Base-by-base conservation (phyloP, 2,888 invertebrate genomes). In the Acanthosepion pharaonis region DNA sequence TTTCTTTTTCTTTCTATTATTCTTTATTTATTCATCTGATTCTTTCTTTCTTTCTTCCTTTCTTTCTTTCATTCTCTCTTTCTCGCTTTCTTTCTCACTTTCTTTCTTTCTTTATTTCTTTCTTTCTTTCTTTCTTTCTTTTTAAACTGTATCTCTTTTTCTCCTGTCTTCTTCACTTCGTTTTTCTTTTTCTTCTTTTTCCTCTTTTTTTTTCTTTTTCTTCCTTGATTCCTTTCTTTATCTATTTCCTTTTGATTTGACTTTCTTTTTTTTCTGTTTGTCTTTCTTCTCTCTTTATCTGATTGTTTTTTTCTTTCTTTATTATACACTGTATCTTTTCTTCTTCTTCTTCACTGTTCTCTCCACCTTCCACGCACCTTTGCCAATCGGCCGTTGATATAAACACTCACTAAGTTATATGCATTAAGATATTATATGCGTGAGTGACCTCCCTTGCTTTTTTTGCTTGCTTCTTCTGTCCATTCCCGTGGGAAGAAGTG, bases 91-190 rank as follows among this genome's bases (percentile, higher is more conserved):
- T 18, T 23, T 59, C 5, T 23, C 15, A 2, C n/a, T 78, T 1
- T n/a, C n/a, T n/a, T 0, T 78, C n/a, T n/a, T 0, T 9, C n/a
- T 78, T 0, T n/a, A 11, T n/a, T 0, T n/a, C 15, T n/a, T 2
- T 78, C n/a, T 28, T 28, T 64, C 28, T 28, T 28, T 64, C 28
- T 28, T 8, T 64, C 6, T 11, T 64, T 64, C 28, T 64, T 0
- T 59, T 23, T 59, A 1, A 25, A 15, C 20, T 59, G 5, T 23
- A 20, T 33, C 33, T 33, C 33, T 33, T 33, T 1, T 33, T 33
- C 33, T 33, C 33, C 33, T 33, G 0, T 33, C 33, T 33, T 33
- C 33, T 33, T 33, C 33, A 1, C 33, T 33, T 78, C 28, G 0
- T 78, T n/a, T 1, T n/a, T n/a, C 5, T 0, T 78, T 28, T n/a